Conservation (phyloP, 92 coral and sea anemone species). For the Montipora capitata region DNA sequence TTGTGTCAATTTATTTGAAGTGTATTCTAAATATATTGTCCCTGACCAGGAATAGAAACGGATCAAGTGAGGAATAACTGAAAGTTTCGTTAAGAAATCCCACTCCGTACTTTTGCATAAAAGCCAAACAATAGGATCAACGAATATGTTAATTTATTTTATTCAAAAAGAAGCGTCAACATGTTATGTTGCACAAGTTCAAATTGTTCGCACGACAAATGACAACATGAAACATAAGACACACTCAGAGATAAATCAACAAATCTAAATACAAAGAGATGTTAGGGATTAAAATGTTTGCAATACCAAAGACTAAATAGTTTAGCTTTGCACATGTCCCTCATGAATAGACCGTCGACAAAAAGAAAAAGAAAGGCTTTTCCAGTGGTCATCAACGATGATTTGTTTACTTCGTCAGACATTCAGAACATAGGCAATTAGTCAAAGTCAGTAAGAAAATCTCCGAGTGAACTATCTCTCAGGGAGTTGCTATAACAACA, state of each 20-base stretch:
- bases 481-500: too few species aligned
- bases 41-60: conserved; percentile 1
- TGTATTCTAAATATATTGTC: not conserved
- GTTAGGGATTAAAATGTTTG: not conserved
- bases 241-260: not conserved
- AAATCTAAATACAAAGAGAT: not conserved
- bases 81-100: not conserved
- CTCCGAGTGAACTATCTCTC: too few species aligned
- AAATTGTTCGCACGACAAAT: not conserved
- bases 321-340: too few species aligned
- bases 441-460: too few species aligned
- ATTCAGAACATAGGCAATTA: too few species aligned
- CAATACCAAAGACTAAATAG: not conserved
- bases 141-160: conserved; percentile 15
- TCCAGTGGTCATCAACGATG: too few species aligned
- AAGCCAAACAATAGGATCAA: not conserved
- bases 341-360: too few species aligned
- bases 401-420: too few species aligned
- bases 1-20: not conserved
- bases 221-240: not conserved
- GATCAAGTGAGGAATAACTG: not conserved
- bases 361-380: too few species aligned
- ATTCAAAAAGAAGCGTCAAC: not conserved
- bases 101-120: not conserved
- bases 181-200: not conserved